Evolutionary conservation across 1,140 invertebrate genomes (phyloP).

Genomic region (Babylonia areolata): DNA sequence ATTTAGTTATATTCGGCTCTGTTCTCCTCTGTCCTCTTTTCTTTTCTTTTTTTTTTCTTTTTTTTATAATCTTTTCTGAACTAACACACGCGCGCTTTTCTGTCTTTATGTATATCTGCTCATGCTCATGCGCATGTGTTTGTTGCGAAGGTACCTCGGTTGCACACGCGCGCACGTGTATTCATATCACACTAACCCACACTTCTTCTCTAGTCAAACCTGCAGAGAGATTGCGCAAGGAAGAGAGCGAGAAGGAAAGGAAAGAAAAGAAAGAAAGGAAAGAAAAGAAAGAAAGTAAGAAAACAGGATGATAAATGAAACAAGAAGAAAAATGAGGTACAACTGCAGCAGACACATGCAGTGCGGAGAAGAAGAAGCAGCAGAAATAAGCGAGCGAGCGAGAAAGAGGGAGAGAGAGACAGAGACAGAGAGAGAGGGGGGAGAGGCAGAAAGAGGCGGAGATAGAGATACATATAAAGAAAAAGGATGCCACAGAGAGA

Average conservation of each 20-base stretch:
- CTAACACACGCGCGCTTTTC: too few species aligned
- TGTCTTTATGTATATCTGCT: too few species aligned
- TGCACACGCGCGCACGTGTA: too few species aligned
- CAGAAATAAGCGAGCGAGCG: too few species aligned
- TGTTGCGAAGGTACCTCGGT: too few species aligned
- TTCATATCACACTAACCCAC: too few species aligned
- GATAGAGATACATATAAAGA: neutral
- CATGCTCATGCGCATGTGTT: too few species aligned
- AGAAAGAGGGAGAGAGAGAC: neutral
- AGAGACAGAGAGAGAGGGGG: neutral
- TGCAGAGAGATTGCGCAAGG: neutral
- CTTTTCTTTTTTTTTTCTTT: too few species aligned
- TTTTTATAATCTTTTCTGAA: too few species aligned
- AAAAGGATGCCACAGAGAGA: neutral
- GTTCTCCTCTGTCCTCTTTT: too few species aligned
- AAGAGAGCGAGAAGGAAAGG: slow-evolving; percentile 5
- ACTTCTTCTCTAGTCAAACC: too few species aligned
- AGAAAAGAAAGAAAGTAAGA: neutral
- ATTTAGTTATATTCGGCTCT: too few species aligned
- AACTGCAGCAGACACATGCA: neutral
- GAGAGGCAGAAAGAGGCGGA: slow-evolving; percentile 3
- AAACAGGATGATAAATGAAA: neutral
- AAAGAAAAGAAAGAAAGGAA: neutral
- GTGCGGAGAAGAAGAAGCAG: neutral
- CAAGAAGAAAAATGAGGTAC: neutral